Base-by-base conservation (phyloP, 2,888 invertebrate genomes). In the Drosophila parthenogenetica region DNA sequence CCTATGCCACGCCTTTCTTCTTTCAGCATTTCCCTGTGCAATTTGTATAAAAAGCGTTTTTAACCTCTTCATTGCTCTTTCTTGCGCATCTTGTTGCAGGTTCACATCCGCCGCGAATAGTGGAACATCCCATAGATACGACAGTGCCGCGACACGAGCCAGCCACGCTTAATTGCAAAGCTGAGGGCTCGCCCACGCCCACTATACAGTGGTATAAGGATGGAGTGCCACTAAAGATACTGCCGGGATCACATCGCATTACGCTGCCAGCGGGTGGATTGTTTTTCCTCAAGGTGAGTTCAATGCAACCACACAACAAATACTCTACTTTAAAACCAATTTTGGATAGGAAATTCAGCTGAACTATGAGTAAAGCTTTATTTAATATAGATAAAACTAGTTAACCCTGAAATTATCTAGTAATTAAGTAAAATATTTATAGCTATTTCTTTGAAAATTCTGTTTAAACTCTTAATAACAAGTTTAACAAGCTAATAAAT, bases 141-240 rank as follows among this genome's bases (percentile, higher is more conserved):
- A 96, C 96, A 22, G 97, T 98, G 46, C 96, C 97, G 10, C 95
- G 96, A 51, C 97, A 97, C 90, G 97, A 98, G 84, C 98, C 98
- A 11, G 98, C 96, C 10, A 98, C 98, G 11, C 93, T 98, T 68
- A 97, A 97, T 93, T 98, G 98, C 93, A 95, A 97, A 85, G 98
- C 97, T 13, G 96, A 96, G 77, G 98, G 97, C 5, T 94, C 95
- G 59, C 96, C 96, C 10, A 92, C 94, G 73, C 97, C 97, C 7
- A 94, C 94, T 40, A 95, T 98, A 84, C 94, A 95, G 77, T 98
- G 98, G 98, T 97, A 95, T 93, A 95, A 95, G 89, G 95, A 94
- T 88, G 94, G 94, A 84, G 94, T 82, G 74, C 93, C 93, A 48
- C 92, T 94, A 61, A 92, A 94, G 85, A 94, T 95, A 48, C 94